A percentile compares a stretch with the other conserved stretches of the same genome.
Evolutionary conservation across 2,113 vertebrate genomes (phyloP).

Genomic region (Arvicanthis niloticus): DNA sequence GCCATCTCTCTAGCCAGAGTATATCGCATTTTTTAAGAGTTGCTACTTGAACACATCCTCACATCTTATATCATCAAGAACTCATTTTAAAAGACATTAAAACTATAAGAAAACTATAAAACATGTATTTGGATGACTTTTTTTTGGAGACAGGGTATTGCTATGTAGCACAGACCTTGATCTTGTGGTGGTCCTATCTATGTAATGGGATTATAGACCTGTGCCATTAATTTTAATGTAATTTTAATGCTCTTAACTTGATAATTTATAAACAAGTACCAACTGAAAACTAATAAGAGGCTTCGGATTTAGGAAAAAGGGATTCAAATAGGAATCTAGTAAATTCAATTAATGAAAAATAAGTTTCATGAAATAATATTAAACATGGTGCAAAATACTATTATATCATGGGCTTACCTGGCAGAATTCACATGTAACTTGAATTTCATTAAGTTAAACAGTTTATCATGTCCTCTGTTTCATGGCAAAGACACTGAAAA

Average conservation of each 20-base stretch:
- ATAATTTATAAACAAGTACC: constrained; percentile 32
- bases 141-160: neutral
- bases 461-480: constrained; percentile 87
- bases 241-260: constrained; percentile 32
- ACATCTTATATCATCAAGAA: constrained; percentile 36
- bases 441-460: constrained; percentile 85
- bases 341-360: constrained; percentile 13
- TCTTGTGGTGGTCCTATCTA: neutral
- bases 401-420: constrained; percentile 81
- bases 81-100: constrained; percentile 33
- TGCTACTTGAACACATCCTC: neutral
- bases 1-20: no score
- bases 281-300: constrained; percentile 38
- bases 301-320: constrained; percentile 33
- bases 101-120: constrained; percentile 53
- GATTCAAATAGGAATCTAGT: constrained; percentile 27
- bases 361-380: constrained; percentile 48
- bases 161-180: neutral
- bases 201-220: neutral
- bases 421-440: constrained; percentile 87
- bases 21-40: neutral
- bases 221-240: neutral
- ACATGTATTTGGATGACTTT: neutral
- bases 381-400: constrained; percentile 53
- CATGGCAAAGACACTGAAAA: constrained; percentile 88